Percentiles rank a stretch among this genome's conserved stretches.
These are phyloP conservation scores for Ephydatia muelleri DNA, from an alignment of 37 sponge, comb jelly and placozoan genomes.

Conservation along the genomic window DNA sequence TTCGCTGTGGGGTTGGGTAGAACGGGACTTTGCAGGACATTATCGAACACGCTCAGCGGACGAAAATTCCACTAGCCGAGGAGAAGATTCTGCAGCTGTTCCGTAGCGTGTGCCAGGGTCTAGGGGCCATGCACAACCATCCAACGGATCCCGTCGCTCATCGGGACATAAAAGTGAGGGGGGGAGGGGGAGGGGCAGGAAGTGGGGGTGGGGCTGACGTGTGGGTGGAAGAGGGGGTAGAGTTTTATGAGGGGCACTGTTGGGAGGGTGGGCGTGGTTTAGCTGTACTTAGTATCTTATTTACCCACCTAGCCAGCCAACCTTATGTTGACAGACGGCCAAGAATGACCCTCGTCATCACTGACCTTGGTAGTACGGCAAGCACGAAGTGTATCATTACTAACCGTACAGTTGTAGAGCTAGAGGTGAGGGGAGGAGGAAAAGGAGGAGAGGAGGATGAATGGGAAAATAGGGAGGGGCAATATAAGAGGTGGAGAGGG, in stretches of 20 bases:
- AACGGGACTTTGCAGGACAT: conserved; percentile 83
- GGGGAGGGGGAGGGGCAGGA: no score
- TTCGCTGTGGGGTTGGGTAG: no score
- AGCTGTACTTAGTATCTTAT: neutral
- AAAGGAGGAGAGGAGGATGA: no score
- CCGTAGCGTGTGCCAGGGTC: conserved; percentile 62
- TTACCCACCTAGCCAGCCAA: conserved; percentile 69
- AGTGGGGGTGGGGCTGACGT: neutral
- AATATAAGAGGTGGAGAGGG: no score
- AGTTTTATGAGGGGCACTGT: neutral
- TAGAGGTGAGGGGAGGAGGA: no score
- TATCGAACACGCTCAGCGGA: conserved; percentile 35
- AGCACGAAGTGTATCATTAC: conserved; percentile 31
- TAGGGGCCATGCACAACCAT: conserved; percentile 70
- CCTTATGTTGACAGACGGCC: conserved; percentile 65
- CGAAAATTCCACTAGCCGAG: conserved; percentile 52
- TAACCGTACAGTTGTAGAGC: no score
- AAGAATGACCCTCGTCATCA: conserved; percentile 67
- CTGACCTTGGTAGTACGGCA: conserved; percentile 89
- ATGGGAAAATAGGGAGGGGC: no score
- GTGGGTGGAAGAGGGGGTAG: neutral
- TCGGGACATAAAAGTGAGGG: conserved; percentile 81
- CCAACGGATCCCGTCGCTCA: conserved; percentile 66
- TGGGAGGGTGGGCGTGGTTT: conserved; percentile 2
- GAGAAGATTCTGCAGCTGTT: conserved; percentile 52